These are phyloP conservation scores for Schizopygopsis pylzovi DNA, from an alignment of 2,797 vertebrate species.

Conservation along the genomic window DNA sequence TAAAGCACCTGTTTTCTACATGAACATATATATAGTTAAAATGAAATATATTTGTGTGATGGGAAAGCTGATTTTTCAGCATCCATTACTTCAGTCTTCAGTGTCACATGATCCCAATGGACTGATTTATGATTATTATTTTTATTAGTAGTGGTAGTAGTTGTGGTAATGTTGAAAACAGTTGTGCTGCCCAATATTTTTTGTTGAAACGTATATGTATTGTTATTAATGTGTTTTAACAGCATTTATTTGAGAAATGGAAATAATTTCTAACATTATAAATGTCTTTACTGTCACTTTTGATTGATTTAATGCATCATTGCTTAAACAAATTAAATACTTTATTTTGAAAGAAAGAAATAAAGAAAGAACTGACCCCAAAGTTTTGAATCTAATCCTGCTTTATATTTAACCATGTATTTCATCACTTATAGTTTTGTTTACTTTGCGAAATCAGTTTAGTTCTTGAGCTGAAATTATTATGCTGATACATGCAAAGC, in stretches of 20 bases:
- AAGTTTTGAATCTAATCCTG: constrained; percentile 1
- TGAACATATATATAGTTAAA: not conserved
- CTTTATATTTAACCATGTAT: constrained; percentile 4
- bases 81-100: not conserved
- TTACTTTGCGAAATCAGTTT: not conserved
- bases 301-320: not conserved
- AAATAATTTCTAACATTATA: not conserved
- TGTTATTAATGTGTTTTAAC: not conserved
- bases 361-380: not conserved
- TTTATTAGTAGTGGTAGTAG: no score
- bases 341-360: not conserved
- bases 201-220: not conserved
- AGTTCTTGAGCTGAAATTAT: constrained; percentile 9
- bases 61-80: not conserved
- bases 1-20: not conserved
- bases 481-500: constrained; percentile 25
- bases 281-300: not conserved
- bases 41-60: not conserved
- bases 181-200: not conserved
- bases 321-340: not conserved
- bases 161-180: not conserved
- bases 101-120: not conserved
- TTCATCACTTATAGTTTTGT: constrained; percentile 3
- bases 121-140: no score
- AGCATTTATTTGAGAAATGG: not conserved